phyloP scores from a whole-genome alignment of 2,888 invertebrate species.

The Pteria penguin region DNA sequence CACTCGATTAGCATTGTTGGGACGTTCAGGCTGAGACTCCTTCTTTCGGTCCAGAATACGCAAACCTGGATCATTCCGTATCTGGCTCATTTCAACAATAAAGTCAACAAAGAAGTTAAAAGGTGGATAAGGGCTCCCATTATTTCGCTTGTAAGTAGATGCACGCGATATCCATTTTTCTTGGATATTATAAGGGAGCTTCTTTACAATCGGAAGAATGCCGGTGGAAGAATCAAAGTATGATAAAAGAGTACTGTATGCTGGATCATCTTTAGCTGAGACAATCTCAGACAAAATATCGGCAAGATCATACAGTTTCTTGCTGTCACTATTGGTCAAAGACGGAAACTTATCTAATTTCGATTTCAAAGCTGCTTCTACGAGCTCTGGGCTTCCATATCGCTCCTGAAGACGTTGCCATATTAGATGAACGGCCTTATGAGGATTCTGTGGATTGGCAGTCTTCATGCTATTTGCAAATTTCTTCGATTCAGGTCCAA shows the following conservation, averaged over 20 bases:
- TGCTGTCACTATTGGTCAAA: too few species aligned
- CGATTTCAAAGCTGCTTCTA: slow-evolving; percentile 27
- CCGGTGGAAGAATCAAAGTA: slow-evolving; percentile 16
- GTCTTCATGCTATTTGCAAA: slow-evolving; percentile 36
- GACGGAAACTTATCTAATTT: too few species aligned
- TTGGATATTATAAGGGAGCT: slow-evolving; percentile 1
- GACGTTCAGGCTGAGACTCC: background rate
- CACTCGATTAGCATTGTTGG: background rate
- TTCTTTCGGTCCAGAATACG: background rate
- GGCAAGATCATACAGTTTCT: slow-evolving; percentile 7
- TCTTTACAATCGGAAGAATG: slow-evolving; percentile 12
- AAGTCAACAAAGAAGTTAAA: slow-evolving; percentile 22
- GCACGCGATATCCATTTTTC: slow-evolving; percentile 22
- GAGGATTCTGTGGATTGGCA: slow-evolving; percentile 27
- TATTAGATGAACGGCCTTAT: slow-evolving; percentile 16
- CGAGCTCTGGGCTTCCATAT: slow-evolving; percentile 31
- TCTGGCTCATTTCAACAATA: too few species aligned
- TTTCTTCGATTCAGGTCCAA: slow-evolving; percentile 30
- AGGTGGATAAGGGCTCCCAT: slow-evolving; percentile 16
- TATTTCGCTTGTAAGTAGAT: slow-evolving; percentile 5
- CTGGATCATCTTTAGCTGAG: slow-evolving; percentile 6
- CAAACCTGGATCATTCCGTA: slow-evolving; percentile 27
- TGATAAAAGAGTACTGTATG: background rate
- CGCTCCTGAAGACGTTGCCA: slow-evolving; percentile 37
- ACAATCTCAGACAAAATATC: slow-evolving; percentile 7